Base-by-base conservation (phyloP, 2,888 invertebrate genomes). In the Scaptomyza polygonia region DNA sequence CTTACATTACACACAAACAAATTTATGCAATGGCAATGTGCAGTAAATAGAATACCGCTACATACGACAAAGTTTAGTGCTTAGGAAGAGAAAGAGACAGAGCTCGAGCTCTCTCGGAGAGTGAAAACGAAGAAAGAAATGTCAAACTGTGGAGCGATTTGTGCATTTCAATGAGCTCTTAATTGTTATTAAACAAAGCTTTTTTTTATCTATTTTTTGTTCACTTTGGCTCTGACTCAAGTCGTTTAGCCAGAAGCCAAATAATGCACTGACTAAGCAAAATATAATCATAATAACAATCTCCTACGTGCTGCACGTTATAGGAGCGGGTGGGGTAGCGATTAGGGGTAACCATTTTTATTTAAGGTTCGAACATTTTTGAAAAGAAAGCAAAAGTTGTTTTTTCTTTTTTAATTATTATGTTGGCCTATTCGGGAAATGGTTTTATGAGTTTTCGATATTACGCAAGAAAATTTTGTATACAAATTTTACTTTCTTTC, bases 311-410 rank as follows among this genome's bases (percentile, higher is more conserved):
- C 58, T 47, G 52, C 77, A 55, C 9, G 16, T 5, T 4, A 3
- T 3, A 9, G 25, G 25, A 11, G n/a, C n/a, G 29, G 12, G 18
- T 12, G 18, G 18, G 16, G 16, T 25, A 25, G 25, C 5, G 25
- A 3, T 4, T 4, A 25, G 25, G 25, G 25, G 25, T 25, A 25
- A 5, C 25, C 25, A 4, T 25, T 25, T 25, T 25, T 25, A 25
- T 3, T 25, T 25, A 55, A 29, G 59, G 62, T 8, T 7, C 14
- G 16, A 43, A 48, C 70, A 79, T 79, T 77, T 70, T 76, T 71
- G 44, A 2, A 73, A 73, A 77, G 79, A 79, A 79, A 79, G 77
- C 70, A 79, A 79, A 79, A 79, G 79, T 74, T 34, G 32, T 49
- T 44, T 34, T 39, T 49, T 44, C 40, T 57, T 44, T 47, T 54